A percentile compares a stretch with the other conserved stretches of the same genome.
phyloP scores from a whole-genome alignment of 2,113 vertebrate genomes.

The Kryptolebias marmoratus region DNA sequence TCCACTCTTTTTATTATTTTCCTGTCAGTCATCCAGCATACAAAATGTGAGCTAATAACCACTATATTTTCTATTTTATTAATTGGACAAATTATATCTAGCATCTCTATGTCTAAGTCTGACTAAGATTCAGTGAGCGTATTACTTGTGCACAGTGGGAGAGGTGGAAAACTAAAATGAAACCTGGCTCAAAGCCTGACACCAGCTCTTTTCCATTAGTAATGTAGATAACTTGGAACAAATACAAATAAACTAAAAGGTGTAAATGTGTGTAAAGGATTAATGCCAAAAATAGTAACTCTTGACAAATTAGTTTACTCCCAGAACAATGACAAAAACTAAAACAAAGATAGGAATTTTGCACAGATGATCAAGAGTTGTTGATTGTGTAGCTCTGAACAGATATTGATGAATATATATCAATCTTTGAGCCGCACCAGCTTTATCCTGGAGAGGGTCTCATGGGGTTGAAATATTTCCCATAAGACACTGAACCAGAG shows the following conservation, averaged over 20 bases:
- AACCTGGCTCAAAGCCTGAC: slow-evolving; percentile 51
- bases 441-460: background rate
- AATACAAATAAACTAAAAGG: slow-evolving; percentile 52
- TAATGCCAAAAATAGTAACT: slow-evolving; percentile 50
- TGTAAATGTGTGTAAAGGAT: slow-evolving; percentile 61
- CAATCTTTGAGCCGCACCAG: background rate
- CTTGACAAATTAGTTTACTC: slow-evolving; percentile 41
- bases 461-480: background rate
- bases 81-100: background rate
- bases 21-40: background rate
- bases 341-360: slow-evolving; percentile 15
- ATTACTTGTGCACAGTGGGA: slow-evolving; percentile 23
- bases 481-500: background rate
- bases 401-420: slow-evolving; percentile 9
- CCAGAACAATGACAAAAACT: slow-evolving; percentile 6
- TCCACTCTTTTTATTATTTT: background rate
- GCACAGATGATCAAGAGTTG: slow-evolving; percentile 2
- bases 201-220: slow-evolving; percentile 60
- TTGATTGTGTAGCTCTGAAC: background rate
- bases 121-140: background rate
- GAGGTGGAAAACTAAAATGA: slow-evolving; percentile 28
- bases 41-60: background rate
- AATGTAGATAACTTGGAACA: slow-evolving; percentile 66
- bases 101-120: background rate
- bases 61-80: background rate